Evolutionary conservation across 2,797 vertebrate species (phyloP).

Genomic region (Acanthiza pusilla): DNA sequence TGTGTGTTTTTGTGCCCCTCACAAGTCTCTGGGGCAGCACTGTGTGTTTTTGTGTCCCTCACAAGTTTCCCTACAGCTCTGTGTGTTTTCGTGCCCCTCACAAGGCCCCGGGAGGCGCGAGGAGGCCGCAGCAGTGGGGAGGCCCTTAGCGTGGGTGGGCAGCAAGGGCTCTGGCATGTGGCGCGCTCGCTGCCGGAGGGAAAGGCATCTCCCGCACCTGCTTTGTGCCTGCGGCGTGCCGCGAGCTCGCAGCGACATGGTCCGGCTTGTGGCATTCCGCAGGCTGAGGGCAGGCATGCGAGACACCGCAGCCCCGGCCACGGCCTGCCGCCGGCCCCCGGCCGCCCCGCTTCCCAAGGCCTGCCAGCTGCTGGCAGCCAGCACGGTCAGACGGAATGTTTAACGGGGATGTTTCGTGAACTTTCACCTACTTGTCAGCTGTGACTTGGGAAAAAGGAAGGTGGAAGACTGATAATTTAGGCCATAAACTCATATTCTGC

Average conservation of each 20-base stretch:
- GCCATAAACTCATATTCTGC: background rate
- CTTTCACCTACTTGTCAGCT: slow-evolving; percentile 35
- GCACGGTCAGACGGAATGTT: background rate
- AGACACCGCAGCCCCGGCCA: background rate
- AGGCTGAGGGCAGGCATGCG: background rate
- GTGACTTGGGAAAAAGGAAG: background rate
- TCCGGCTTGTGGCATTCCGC: slow-evolving; percentile 44
- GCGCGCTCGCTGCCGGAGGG: background rate
- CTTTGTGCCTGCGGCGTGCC: background rate
- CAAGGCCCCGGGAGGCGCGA: background rate
- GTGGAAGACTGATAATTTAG: background rate
- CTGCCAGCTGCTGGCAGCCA: slow-evolving; percentile 7
- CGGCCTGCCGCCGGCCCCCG: background rate
- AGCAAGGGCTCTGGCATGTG: background rate
- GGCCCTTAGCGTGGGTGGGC: accelerated
- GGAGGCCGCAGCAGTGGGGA: background rate
- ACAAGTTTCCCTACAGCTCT: no score
- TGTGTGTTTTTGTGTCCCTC: no score
- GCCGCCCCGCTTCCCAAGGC: background rate
- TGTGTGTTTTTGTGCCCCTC: background rate
- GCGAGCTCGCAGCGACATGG: background rate
- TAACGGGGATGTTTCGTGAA: background rate
- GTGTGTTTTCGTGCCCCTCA: background rate
- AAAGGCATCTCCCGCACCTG: slow-evolving; percentile 41
- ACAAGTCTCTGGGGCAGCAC: no score